phyloP scores from a whole-genome alignment of 2,888 invertebrate genomes.

The Orthosia gothica region DNA sequence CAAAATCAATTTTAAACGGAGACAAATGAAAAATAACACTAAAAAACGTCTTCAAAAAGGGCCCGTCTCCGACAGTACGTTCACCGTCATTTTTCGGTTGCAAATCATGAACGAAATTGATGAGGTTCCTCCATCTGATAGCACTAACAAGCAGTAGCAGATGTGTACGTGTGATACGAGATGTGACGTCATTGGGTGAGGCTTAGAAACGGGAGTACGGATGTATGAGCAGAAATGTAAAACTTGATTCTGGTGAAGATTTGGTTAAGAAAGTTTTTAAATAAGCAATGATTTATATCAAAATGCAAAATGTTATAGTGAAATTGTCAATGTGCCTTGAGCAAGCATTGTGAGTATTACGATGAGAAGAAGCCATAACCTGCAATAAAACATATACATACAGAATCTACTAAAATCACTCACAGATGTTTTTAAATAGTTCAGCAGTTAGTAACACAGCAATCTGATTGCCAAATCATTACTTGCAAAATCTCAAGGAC shows the following conservation, averaged over 20 bases:
- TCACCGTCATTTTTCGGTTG: slow-evolving; percentile 66
- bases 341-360: too few species aligned
- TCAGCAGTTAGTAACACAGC: too few species aligned
- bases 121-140: slow-evolving; percentile 68
- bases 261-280: background rate
- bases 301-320: too few species aligned
- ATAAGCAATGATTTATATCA: too few species aligned
- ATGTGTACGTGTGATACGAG: slow-evolving; percentile 67
- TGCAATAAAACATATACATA: too few species aligned
- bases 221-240: slow-evolving; percentile 38
- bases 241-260: slow-evolving; percentile 32
- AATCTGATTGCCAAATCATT: too few species aligned
- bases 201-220: slow-evolving; percentile 63
- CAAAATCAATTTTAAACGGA: background rate
- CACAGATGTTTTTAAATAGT: too few species aligned
- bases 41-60: slow-evolving; percentile 16
- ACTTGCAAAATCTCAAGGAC: too few species aligned
- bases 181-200: slow-evolving; percentile 66
- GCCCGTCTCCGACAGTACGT: slow-evolving; percentile 57
- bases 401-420: too few species aligned
- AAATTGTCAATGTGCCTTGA: too few species aligned
- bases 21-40: background rate
- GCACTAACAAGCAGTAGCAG: slow-evolving; percentile 73
- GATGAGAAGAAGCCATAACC: too few species aligned
- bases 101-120: slow-evolving; percentile 72